Conservation (phyloP, 2,888 invertebrate species). For the Cheilosia scutellata region DNA sequence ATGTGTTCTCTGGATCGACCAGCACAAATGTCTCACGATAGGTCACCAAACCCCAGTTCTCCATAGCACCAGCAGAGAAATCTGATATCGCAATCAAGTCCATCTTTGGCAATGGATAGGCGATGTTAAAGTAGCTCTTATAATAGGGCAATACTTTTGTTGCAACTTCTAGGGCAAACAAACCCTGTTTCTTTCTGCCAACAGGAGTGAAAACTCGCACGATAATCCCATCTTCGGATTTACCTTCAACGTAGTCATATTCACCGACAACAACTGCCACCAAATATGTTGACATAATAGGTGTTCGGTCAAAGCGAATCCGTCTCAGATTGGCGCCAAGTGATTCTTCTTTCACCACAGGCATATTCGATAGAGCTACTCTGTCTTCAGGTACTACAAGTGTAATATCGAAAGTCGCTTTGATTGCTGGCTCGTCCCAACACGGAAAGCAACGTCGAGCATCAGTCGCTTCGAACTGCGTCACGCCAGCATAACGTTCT, state of each 20-base stretch:
- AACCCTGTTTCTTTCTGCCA: conserved; percentile 95
- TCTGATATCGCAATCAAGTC: conserved; percentile 98
- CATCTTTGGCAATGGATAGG: conserved; percentile 97
- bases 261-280: conserved; percentile 97
- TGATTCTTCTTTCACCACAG: conserved; percentile 85
- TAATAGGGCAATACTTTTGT: conserved; percentile 96
- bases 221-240: conserved; percentile 91
- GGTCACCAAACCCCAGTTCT: conserved; percentile 98
- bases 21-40: conserved; percentile 96
- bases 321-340: conserved; percentile 85
- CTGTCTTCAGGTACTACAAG: conserved; percentile 92
- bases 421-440: conserved; percentile 98
- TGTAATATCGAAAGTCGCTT: conserved; percentile 96
- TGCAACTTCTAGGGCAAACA: conserved; percentile 96
- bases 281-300: conserved; percentile 97
- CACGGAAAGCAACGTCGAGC: conserved; percentile 98
- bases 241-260: conserved; percentile 95
- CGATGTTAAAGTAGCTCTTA: conserved; percentile 96
- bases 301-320: conserved; percentile 91
- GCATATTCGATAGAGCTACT: conserved; percentile 97
- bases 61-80: conserved; percentile 98
- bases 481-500: conserved; percentile 93
- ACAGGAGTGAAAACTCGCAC: conserved; percentile 94
- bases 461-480: conserved; percentile 96
- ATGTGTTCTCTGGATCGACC: conserved; percentile 95